Percentiles rank a stretch among this genome's conserved stretches.
These are phyloP conservation scores for Hydra vulgaris DNA, from an alignment of 30 jellyfish, hydroid and myxozoan genomes.

Conservation along the genomic window DNA sequence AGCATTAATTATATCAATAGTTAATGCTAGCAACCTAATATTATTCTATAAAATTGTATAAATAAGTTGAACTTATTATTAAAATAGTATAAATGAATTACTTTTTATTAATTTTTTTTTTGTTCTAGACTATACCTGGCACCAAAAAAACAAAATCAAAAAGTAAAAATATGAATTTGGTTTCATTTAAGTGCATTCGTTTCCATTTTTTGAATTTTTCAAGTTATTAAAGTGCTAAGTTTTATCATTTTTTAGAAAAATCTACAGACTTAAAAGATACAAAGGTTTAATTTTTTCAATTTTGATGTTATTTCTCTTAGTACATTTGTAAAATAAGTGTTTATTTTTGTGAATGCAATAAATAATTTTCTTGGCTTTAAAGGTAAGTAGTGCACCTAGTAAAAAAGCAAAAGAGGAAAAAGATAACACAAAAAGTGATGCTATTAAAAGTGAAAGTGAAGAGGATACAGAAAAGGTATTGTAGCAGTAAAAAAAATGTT, in stretches of 20 bases:
- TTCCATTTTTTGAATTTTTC: no score
- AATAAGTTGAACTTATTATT: no score
- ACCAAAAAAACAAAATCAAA: neutral
- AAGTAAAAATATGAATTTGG: neutral
- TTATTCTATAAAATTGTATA: no score
- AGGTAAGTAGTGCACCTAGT: neutral
- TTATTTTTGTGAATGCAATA: neutral
- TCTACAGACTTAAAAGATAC: neutral
- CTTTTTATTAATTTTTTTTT: conserved; percentile 18
- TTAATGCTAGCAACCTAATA: no score
- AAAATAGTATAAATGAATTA: no score
- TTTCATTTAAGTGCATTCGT: no score
- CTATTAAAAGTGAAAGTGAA: neutral
- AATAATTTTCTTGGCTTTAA: neutral
- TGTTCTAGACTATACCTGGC: conserved; percentile 36
- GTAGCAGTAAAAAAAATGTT: no score
- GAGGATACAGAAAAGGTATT: neutral
- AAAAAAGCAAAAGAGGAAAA: conserved; percentile 3
- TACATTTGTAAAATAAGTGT: no score
- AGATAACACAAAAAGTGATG: neutral
- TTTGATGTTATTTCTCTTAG: no score
- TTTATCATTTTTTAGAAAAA: neutral
- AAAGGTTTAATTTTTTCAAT: neutral
- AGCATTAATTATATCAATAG: no score
- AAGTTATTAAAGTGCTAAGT: no score